Base-by-base conservation (phyloP, 1,140 invertebrate genomes). In the Scylla paramamosain region DNA sequence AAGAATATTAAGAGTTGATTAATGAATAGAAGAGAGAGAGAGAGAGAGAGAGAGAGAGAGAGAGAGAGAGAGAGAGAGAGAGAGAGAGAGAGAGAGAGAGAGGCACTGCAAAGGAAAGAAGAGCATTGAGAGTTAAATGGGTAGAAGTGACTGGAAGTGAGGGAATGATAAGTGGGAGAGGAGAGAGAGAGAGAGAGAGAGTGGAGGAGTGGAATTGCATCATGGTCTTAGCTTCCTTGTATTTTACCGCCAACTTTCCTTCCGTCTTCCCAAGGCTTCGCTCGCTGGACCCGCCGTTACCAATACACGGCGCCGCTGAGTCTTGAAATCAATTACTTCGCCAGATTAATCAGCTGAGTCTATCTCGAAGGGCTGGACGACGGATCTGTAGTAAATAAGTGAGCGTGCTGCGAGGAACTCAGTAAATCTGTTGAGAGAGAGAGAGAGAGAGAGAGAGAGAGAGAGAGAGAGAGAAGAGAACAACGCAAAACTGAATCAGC, bases 61-160 rank as follows among this genome's bases (percentile, higher is more conserved):
- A 77, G 67, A 77, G 67, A 77, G 67, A 77, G 67, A 77, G n/a
- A n/a, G n/a, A 77, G n/a, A 25, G n/a, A n/a, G 67, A 77, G 67
- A 77, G n/a, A n/a, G 67, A 77, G 67, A 77, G 67, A 77, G 67
- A 77, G 67, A n/a, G 67, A 77, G n/a, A 77, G n/a, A 77, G 67
- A 77, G 20, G 52, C 0, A 59, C 1, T 16, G 52, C 12, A 59
- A 59, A 59, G 10, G 20, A 8, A 59, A 20, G 52, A 8, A 59
- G 52, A 20, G 10, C 10, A 59, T 59, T 59, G 52, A 59, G 52
- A 59, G 1, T 2, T 12, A 12, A 59, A 59, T 1, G 10, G 10
- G 10, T 1, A 59, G 10, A 59, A 59, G 52, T 16, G 52, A 59
- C 1, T 59, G 20, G 52, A 4, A 59, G 20, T 59, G 10, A 20